Evolutionary conservation across 2,888 invertebrate genomes (phyloP).

Genomic region (Caenorhabditis virilis): DNA sequence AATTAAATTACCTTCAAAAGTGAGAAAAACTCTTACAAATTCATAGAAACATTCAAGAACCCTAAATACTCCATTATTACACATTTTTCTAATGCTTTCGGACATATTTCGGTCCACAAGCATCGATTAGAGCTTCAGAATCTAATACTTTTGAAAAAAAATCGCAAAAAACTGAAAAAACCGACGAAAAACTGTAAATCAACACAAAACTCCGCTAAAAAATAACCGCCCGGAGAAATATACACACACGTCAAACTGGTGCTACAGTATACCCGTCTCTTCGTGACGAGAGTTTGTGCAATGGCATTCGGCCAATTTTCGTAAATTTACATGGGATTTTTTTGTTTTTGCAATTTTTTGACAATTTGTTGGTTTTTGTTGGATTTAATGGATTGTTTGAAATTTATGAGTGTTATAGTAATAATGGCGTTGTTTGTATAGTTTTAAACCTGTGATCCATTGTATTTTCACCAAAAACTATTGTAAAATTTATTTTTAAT

Average conservation of each 20-base stretch:
- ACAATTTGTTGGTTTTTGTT: conserved; percentile 6
- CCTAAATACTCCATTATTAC: too few relatives aligned
- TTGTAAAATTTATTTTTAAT: too few relatives aligned
- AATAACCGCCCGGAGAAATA: conserved; percentile 29
- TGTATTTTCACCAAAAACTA: too few relatives aligned
- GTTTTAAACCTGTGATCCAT: too few relatives aligned
- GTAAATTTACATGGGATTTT: conserved; percentile 19
- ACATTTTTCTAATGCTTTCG: background rate
- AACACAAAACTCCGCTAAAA: background rate
- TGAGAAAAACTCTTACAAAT: too few relatives aligned
- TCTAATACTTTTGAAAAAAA: background rate
- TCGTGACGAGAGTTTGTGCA: conserved; percentile 6
- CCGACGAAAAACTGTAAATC: background rate
- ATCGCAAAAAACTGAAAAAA: background rate
- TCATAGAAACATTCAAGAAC: too few relatives aligned
- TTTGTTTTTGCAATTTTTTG: conserved; percentile 7
- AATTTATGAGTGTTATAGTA: background rate
- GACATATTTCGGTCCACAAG: background rate
- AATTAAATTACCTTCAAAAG: too few relatives aligned
- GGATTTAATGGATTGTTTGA: background rate
- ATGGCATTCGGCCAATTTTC: conserved; percentile 4
- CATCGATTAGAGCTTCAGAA: too few relatives aligned
- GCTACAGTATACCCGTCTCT: conserved; percentile 17
- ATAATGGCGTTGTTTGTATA: too few relatives aligned
- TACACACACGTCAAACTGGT: conserved; percentile 21